phyloP scores from a whole-genome alignment of 1,140 invertebrate genomes.

The Papilio polyxenes region DNA sequence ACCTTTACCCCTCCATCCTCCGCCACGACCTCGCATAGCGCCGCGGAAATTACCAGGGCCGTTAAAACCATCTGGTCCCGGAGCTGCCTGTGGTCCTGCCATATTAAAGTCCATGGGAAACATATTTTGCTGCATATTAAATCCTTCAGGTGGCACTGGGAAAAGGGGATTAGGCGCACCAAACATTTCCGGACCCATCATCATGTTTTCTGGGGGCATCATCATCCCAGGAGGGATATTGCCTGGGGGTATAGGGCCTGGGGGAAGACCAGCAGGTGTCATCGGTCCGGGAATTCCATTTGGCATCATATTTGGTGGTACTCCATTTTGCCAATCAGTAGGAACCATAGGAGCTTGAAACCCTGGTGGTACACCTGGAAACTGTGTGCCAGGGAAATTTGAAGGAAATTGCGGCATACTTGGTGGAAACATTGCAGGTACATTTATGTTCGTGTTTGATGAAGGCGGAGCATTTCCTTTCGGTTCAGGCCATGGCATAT shows the following conservation, averaged over 20 bases:
- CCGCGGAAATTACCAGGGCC: conserved; percentile 77
- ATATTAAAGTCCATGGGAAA: conserved; percentile 74
- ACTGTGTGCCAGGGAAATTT: conserved; percentile 68
- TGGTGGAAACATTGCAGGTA: conserved; percentile 77
- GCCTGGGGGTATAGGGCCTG: conserved; percentile 61
- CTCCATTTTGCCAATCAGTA: conserved; percentile 67
- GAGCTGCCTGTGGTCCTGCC: conserved; percentile 63
- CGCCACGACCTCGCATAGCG: conserved; percentile 73
- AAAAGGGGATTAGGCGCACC: conserved; percentile 74
- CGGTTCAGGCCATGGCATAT: conserved; percentile 90
- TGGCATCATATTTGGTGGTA: conserved; percentile 65
- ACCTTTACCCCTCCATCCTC: conserved; percentile 79
- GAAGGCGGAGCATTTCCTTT: conserved; percentile 82
- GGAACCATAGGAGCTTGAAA: conserved; percentile 73
- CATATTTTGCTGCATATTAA: conserved; percentile 75
- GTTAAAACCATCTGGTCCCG: conserved; percentile 69
- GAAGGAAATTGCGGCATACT: conserved; percentile 77
- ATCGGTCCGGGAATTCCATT: conserved; percentile 63
- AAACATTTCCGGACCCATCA: conserved; percentile 81
- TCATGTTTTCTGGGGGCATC: conserved; percentile 72
- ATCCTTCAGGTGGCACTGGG: conserved; percentile 65
- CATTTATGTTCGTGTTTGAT: conserved; percentile 57
- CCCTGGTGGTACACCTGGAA: conserved; percentile 62
- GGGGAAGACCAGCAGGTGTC: conserved; percentile 58
- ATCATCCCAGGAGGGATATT: conserved; percentile 68